These are phyloP conservation scores for Ctena decussata DNA, from an alignment of 2,888 invertebrate species.

Conservation along the genomic window DNA sequence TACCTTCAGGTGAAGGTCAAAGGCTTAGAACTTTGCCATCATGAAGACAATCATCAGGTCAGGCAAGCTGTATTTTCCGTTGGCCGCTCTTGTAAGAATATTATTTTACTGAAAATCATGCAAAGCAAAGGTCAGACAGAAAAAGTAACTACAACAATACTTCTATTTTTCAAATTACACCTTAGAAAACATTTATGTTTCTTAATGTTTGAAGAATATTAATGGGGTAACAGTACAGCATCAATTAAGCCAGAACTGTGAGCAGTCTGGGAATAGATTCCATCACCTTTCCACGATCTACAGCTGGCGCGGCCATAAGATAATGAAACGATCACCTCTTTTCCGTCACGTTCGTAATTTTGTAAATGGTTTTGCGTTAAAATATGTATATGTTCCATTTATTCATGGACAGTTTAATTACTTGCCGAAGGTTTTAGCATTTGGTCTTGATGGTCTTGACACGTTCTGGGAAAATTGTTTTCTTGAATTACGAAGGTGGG, in stretches of 20 bases:
- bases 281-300: not conserved
- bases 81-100: too few species aligned
- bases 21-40: too few species aligned
- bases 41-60: too few species aligned
- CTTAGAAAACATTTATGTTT: not conserved
- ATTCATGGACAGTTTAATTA: conserved; percentile 62
- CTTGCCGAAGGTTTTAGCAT: conserved; percentile 17
- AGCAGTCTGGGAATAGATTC: not conserved
- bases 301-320: not conserved
- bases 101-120: too few species aligned
- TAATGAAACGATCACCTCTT: not conserved
- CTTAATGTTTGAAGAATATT: not conserved
- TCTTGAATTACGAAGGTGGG: not conserved
- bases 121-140: too few species aligned
- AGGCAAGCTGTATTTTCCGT: too few species aligned
- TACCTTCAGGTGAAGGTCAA: too few species aligned
- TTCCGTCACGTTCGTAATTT: not conserved
- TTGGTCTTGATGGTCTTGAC: not conserved
- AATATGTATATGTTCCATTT: conserved; percentile 47
- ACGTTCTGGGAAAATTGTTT: not conserved
- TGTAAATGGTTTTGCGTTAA: conserved; percentile 16
- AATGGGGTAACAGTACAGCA: not conserved
- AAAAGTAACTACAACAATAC: too few species aligned
- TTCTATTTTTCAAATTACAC: not conserved
- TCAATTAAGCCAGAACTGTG: not conserved